Percentiles rank a stretch among this genome's conserved stretches.
phyloP scores from a whole-genome alignment of 2,113 vertebrate genomes.

The Chaetodon auriga region DNA sequence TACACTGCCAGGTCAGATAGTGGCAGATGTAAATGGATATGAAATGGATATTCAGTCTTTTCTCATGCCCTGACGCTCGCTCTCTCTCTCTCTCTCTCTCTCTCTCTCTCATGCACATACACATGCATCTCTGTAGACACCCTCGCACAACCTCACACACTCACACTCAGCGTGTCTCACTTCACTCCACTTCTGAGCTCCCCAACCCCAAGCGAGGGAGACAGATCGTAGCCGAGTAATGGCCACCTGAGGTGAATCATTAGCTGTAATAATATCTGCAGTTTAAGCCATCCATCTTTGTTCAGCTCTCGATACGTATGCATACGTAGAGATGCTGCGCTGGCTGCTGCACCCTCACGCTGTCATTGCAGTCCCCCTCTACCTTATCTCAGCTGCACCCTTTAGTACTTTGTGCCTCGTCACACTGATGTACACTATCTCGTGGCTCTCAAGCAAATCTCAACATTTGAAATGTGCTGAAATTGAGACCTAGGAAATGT shows the following conservation, averaged over 20 bases:
- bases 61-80: neutral
- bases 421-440: conserved; percentile 3
- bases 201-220: conserved; percentile 40
- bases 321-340: conserved; percentile 3
- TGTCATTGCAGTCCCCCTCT: conserved; percentile 26
- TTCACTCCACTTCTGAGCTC: conserved; percentile 43
- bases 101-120: neutral
- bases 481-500: conserved; percentile 8
- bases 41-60: conserved; percentile 18
- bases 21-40: conserved; percentile 38
- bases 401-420: conserved; percentile 17
- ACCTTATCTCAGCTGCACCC: neutral
- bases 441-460: conserved; percentile 8
- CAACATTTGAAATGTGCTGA: conserved; percentile 24
- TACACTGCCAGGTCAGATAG: conserved; percentile 23
- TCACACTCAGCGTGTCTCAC: neutral
- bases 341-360: conserved; percentile 39
- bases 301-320: conserved; percentile 63
- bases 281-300: conserved; percentile 76
- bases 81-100: neutral
- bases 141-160: neutral
- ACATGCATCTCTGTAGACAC: neutral
- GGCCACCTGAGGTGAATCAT: conserved; percentile 84
- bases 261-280: conserved; percentile 83
- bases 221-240: conserved; percentile 74